Base-by-base conservation (phyloP, 2,888 invertebrate genomes). In the Pomacea canaliculata region DNA sequence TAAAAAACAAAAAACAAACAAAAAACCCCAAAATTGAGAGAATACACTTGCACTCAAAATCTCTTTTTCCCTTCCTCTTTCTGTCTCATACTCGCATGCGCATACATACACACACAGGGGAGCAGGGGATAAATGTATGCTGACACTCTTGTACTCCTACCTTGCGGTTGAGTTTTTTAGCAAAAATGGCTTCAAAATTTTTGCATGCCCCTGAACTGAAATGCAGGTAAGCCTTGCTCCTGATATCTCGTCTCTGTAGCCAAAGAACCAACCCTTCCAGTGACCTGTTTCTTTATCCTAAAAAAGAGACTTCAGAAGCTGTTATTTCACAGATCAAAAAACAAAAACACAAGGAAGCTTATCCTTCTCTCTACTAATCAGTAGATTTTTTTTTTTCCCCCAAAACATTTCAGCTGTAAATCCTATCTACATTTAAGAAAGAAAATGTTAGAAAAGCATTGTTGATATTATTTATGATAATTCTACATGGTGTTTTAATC, bases 221-320 rank as follows among this genome's bases (percentile, higher is more conserved):
- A 98, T 90, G 90, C 99, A 99, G 70, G 93, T 88, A 12, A 95
- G 92, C 83, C 94, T 92, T 73, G 92, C 92, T 0, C 94, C 93
- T 59, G 93, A 93, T 0, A 97, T 91, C 77, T 95, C 94, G 8
- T 86, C 83, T 23, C 92, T 92, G 85, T 94, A 95, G 19, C 95
- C 94, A 93, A 95, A 96, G 91, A 94, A 96, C 88, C 91, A 91
- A 48, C 93, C 93, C 49, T 80, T 75, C 89, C 89, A 89, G 13
- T 74, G 71, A 0, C 84, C 85, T n/a, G 72, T 71, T 23, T 86
- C 81, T 51, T 85, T 84, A 66, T 92, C 84, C 85, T 90, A 78
- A 18, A 73, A 78, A 65, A 56, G 48, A 23, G 18, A 59, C 66
- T 67, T 27, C n/a, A 51, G 37, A 37, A 59, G 27, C 46, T 59